Evolutionary conservation across 1,140 invertebrate species (phyloP), one percentile per base, ranked within the genome.

Genomic region (Saxidomus purpurata): DNA sequence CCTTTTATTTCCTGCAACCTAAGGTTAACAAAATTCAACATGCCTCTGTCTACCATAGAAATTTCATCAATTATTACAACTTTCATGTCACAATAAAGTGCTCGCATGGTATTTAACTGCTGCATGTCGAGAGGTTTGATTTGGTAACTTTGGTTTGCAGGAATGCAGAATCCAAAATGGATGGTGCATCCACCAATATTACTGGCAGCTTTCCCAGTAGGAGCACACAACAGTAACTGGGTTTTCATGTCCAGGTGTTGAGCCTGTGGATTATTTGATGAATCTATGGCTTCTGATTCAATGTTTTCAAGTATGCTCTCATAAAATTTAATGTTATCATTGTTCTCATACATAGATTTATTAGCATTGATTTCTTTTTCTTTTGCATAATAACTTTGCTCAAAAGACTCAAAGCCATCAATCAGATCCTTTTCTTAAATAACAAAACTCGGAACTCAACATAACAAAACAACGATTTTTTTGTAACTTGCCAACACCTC

Each of bases 181-280:
- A 91, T 86, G 22, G 84, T 91, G 25, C 36, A 69, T 0, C 88
- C 90, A 28, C 59, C 69, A 43, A 91, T 90, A 52, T 92, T 90
- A 71, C 89, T 82, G 55, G 89, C 91, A 61, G 90, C 92, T 84
- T 92, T 92, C 0, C 91, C 92, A 49, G 91, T 91, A 38, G 92
- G 92, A 13, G 92, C 89, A 88, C 84, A 87, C 3, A 92, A 34
- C 11, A 86, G 28, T n/a, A 61, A n/a, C 38, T 83, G 83, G 1
- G 67, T 61, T 11, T 25, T 89, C 31, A 59, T n/a, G 55, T 85
- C 81, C 71, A 77, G 49, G 40, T 89, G 88, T 19, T 85, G 34
- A 61, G 47, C 43, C n/a, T 82, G 61, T 19, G 87, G 69, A 28
- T 83, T 40, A 40, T 83, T 61, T 74, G 19, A 6, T 80, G 47